A percentile compares a stretch with the other conserved stretches of the same genome.
Evolutionary conservation across 2,888 invertebrate species (phyloP).

Genomic region (Steinernema hermaphroditum): DNA sequence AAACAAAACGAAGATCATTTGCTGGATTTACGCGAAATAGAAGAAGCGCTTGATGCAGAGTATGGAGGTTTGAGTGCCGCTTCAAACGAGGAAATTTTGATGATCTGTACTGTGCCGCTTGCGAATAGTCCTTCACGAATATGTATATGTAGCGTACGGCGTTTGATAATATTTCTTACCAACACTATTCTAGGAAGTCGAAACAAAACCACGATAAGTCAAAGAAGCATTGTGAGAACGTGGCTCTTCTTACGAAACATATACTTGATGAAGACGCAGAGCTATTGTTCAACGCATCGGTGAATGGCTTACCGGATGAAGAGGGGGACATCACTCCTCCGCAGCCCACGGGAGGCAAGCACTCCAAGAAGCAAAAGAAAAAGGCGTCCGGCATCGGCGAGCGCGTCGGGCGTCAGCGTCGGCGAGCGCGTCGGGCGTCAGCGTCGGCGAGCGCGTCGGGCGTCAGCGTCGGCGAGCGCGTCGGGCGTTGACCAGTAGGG

Average conservation of each 20-base stretch:
- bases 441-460: no score
- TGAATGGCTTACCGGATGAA: neutral
- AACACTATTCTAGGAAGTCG: conserved; percentile 51
- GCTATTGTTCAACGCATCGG: conserved; percentile 44
- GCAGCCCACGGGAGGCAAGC: conserved; percentile 34
- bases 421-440: no score
- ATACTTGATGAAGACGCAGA: conserved; percentile 67
- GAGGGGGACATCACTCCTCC: conserved; percentile 12
- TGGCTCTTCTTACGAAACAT: conserved; percentile 67
- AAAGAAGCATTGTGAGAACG: conserved; percentile 69
- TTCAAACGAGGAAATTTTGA: conserved; percentile 46
- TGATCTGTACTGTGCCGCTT: conserved; percentile 82
- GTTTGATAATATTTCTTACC: conserved; percentile 7
- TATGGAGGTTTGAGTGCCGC: conserved; percentile 41
- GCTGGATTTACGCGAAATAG: conserved; percentile 74
- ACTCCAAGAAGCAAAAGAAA: conserved; percentile 39
- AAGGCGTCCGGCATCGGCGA: no score
- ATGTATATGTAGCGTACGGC: conserved; percentile 48
- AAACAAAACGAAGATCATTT: conserved; percentile 69
- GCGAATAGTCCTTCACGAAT: conserved; percentile 90
- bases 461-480: no score
- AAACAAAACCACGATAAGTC: conserved; percentile 69
- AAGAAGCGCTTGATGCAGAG: conserved; percentile 72
- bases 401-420: no score
- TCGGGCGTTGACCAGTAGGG: no score